Evolutionary conservation across 2,888 invertebrate species (phyloP).

Genomic region (Gasteruption jaculator): DNA sequence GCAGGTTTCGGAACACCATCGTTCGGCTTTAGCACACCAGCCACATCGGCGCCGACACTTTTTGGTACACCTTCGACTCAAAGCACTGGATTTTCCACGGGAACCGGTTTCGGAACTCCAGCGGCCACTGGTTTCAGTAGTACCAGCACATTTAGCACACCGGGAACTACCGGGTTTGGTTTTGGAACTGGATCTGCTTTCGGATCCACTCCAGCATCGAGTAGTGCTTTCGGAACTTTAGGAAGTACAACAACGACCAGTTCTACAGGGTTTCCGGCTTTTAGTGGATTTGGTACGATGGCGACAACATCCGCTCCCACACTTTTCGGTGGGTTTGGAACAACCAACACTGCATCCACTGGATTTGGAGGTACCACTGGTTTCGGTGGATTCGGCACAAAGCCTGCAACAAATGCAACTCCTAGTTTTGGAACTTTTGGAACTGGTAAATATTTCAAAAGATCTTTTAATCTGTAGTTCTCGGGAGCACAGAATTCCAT

Average conservation of each 20-base stretch:
- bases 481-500: too few relatives aligned
- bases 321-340: constrained; percentile 35
- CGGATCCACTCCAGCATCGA: constrained; percentile 35
- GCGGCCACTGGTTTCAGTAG: constrained; percentile 54
- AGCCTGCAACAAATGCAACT: constrained; percentile 40
- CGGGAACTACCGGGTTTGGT: constrained; percentile 52
- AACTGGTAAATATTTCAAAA: constrained; percentile 23
- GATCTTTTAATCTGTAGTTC: too few relatives aligned
- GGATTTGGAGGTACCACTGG: constrained; percentile 35
- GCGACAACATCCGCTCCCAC: constrained; percentile 44
- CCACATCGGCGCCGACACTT: constrained; percentile 53
- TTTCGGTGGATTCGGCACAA: constrained; percentile 42
- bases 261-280: constrained; percentile 24
- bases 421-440: constrained; percentile 53
- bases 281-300: constrained; percentile 37
- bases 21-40: constrained; percentile 49
- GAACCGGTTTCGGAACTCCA: constrained; percentile 52
- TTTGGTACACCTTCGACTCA: constrained; percentile 51
- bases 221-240: constrained; percentile 53
- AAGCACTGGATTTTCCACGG: constrained; percentile 51
- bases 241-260: constrained; percentile 46
- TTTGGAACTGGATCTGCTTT: constrained; percentile 34
- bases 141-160: constrained; percentile 50
- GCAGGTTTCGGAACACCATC: constrained; percentile 52
- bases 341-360: constrained; percentile 39